Percentiles rank a stretch among this genome's conserved stretches.
These are phyloP conservation scores for Leptinotarsa undecemlineata DNA, from an alignment of 1,140 invertebrate genomes.

Conservation along the genomic window DNA sequence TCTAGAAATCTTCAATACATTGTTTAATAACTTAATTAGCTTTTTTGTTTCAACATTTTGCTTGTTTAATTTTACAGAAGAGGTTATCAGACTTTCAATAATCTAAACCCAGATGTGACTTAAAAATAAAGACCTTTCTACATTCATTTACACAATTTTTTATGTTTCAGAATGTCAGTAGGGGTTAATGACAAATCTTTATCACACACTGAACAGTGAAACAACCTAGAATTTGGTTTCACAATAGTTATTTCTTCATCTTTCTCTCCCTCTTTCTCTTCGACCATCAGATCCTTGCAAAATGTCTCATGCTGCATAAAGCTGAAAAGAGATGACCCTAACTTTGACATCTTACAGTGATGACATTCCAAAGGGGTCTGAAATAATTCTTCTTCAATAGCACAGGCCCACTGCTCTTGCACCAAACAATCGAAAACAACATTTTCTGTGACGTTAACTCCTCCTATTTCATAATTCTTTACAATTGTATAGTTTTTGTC, in stretches of 20 bases:
- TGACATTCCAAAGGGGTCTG: slow-evolving; percentile 48
- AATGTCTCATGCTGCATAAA: slow-evolving; percentile 46
- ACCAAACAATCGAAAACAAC: slow-evolving; percentile 85
- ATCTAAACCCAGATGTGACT: too few relatives aligned
- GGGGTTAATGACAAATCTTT: slow-evolving; percentile 72
- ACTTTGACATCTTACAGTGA: slow-evolving; percentile 36
- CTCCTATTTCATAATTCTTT: slow-evolving; percentile 77
- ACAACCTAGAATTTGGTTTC: slow-evolving; percentile 68
- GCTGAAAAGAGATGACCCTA: slow-evolving; percentile 39
- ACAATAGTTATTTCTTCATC: slow-evolving; percentile 16
- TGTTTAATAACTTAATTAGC: too few relatives aligned
- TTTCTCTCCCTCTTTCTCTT: slow-evolving; percentile 28
- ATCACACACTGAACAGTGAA: slow-evolving; percentile 73
- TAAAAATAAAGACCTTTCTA: neutral
- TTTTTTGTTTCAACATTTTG: too few relatives aligned
- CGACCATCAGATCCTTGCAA: slow-evolving; percentile 35
- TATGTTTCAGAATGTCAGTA: slow-evolving; percentile 76
- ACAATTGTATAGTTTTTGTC: slow-evolving; percentile 63
- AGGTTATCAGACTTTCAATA: too few relatives aligned
- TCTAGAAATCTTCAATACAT: too few relatives aligned
- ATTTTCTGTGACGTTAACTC: slow-evolving; percentile 78
- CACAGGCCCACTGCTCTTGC: slow-evolving; percentile 51
- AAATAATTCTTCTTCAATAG: slow-evolving; percentile 66
- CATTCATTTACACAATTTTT: slow-evolving; percentile 59
- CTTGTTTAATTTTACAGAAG: too few relatives aligned